phyloP scores from a whole-genome alignment of 2,797 vertebrate species.

The Adelosebastes latens region DNA sequence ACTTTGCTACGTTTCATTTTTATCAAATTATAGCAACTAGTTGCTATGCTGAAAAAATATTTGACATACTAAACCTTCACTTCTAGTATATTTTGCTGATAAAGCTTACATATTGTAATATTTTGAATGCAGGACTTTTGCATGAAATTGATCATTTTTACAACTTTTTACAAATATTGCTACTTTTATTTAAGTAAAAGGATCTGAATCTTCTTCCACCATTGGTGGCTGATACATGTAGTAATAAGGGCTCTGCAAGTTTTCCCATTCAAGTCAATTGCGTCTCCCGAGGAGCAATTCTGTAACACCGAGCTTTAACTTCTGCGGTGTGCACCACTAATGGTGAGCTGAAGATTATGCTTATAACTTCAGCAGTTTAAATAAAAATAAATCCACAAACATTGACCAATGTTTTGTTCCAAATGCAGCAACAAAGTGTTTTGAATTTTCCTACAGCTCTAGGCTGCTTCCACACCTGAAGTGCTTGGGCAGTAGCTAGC shows the following conservation, averaged over 20 bases:
- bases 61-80: background rate
- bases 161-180: background rate
- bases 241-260: background rate
- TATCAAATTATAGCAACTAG: background rate
- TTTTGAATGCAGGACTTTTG: no score
- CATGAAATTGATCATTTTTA: no score
- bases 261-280: background rate
- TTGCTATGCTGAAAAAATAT: background rate
- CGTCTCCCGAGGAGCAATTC: background rate
- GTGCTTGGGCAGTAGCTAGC: no score
- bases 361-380: background rate
- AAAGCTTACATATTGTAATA: rapidly evolving
- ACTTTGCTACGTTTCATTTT: background rate
- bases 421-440: background rate
- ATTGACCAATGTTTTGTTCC: background rate
- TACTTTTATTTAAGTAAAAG: background rate
- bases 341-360: background rate
- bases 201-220: background rate
- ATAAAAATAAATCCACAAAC: background rate
- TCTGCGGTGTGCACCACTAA: background rate
- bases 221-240: background rate
- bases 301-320: background rate
- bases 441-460: no score
- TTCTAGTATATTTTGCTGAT: background rate
- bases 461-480: no score